These are phyloP conservation scores for Clunio marinus DNA, from an alignment of 2,888 invertebrate genomes.

Conservation along the genomic window DNA sequence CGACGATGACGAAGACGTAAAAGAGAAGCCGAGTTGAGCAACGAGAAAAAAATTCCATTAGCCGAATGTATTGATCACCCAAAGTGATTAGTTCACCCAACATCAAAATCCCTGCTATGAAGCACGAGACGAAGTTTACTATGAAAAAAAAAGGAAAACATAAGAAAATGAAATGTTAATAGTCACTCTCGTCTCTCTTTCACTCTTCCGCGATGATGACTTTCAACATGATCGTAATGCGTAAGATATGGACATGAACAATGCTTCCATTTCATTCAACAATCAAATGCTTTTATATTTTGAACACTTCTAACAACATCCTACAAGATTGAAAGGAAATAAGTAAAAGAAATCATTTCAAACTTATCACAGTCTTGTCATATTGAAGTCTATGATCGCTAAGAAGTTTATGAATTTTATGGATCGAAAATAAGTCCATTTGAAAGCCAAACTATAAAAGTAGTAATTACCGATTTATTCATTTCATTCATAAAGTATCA, in stretches of 20 bases:
- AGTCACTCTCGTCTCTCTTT: constrained; percentile 27
- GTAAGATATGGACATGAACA: constrained; percentile 13
- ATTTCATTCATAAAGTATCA: constrained; percentile 33
- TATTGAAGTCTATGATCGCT: background rate
- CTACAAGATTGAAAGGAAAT: background rate
- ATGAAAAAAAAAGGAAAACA: background rate
- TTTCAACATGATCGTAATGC: background rate
- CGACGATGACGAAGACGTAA: background rate
- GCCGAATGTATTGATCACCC: constrained; percentile 26
- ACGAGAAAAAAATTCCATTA: constrained; percentile 27
- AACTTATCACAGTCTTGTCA: background rate
- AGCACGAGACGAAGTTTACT: constrained; percentile 9
- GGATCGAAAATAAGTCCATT: background rate
- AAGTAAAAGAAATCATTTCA: background rate
- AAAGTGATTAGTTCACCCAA: constrained; percentile 9
- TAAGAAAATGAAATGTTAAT: constrained; percentile 1
- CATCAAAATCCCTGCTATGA: background rate
- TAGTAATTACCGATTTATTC: constrained; percentile 29
- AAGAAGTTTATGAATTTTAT: constrained; percentile 3
- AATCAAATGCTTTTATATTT: background rate
- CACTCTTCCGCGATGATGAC: constrained; percentile 13
- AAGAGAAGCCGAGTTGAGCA: background rate
- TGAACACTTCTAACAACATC: background rate
- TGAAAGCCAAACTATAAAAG: background rate
- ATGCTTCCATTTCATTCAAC: constrained; percentile 2